Base-by-base conservation (phyloP, 2,888 invertebrate genomes). In the Linhomoeus sp. region DNA sequence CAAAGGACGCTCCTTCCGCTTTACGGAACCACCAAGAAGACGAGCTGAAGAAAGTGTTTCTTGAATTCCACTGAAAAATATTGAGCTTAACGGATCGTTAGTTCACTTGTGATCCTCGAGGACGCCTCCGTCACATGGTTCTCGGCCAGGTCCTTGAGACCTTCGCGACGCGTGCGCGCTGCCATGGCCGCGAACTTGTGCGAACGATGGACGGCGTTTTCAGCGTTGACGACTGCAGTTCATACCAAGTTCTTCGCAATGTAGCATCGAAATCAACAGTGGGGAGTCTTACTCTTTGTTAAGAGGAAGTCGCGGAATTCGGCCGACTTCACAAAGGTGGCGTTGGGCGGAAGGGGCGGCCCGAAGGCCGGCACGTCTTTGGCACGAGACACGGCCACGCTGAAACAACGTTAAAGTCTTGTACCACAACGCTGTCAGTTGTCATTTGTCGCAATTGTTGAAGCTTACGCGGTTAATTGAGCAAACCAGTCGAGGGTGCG, bases 171-270 rank as follows among this genome's bases (percentile, higher is more conserved):
- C 39, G 92, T 92, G 58, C 92, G 75, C 14, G 84, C 85, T 15
- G 90, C 88, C 88, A 92, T 90, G 43, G 86, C 85, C 46, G 83
- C 82, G 69, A 92, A 92, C 70, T 92, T 92, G 61, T 88, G 86
- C 41, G 88, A 87, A 57, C 83, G 77, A 65, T 90, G 87, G 15
- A 88, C 88, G 15, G 90, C 88, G 69, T 88, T 88, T 66, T 92
- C 90, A 24, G 86, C 90, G 67, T 92, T 92, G 53, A 92, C 85
- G 38, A 86, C 81, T 75, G 60, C 17, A 65, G 23, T 19, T 9
- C 20, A 20, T 19, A 7, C 9, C 42, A 7, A 20, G 7, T 7
- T 17, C 23, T 17, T 33, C 7, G n/a, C 23, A 20, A 20, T 26
- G n/a, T n/a, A n/a, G n/a, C n/a, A n/a, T n/a, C n/a, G n/a, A n/a